phyloP scores from a whole-genome alignment of 1,140 invertebrate genomes.

The Radopholus similis region DNA sequence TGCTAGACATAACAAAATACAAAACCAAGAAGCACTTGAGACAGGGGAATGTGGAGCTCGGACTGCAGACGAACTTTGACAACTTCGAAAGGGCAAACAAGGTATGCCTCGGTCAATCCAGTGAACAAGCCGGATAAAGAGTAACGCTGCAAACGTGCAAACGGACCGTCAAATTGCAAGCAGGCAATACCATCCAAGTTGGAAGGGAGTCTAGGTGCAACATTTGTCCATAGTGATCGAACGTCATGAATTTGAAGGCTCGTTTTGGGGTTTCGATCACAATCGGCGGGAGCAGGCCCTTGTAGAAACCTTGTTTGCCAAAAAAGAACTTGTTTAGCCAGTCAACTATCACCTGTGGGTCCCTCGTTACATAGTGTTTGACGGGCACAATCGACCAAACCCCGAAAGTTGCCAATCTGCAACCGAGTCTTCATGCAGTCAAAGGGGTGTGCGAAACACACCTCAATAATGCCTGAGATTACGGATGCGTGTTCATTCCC shows the following conservation, averaged over 20 bases:
- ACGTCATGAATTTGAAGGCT: constrained; percentile 85
- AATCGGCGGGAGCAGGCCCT: constrained; percentile 84
- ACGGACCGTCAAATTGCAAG: background rate
- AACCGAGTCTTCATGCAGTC: constrained; percentile 85
- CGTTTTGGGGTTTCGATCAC: constrained; percentile 86
- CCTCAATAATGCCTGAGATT: constrained; percentile 74
- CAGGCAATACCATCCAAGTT: constrained; percentile 22
- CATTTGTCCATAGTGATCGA: constrained; percentile 72
- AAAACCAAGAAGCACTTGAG: constrained; percentile 3
- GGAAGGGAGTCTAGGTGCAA: constrained; percentile 70
- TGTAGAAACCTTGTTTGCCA: constrained; percentile 48
- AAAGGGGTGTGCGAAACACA: constrained; percentile 89
- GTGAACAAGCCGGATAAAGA: constrained; percentile 78
- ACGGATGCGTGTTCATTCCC: constrained; percentile 8
- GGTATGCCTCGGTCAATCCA: constrained; percentile 79
- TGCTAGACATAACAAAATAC: constrained; percentile 41
- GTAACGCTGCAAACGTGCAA: constrained; percentile 69
- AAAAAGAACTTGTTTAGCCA: constrained; percentile 12
- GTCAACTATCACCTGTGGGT: constrained; percentile 13
- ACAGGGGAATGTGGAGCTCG: constrained; percentile 28
- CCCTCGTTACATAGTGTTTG: constrained; percentile 82
- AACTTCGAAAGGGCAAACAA: constrained; percentile 89
- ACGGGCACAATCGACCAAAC: constrained; percentile 77
- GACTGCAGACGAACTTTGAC: constrained; percentile 76
- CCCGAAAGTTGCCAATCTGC: constrained; percentile 76